Evolutionary conservation across 2,888 invertebrate species (phyloP).

Genomic region (Calliopum simillimum): DNA sequence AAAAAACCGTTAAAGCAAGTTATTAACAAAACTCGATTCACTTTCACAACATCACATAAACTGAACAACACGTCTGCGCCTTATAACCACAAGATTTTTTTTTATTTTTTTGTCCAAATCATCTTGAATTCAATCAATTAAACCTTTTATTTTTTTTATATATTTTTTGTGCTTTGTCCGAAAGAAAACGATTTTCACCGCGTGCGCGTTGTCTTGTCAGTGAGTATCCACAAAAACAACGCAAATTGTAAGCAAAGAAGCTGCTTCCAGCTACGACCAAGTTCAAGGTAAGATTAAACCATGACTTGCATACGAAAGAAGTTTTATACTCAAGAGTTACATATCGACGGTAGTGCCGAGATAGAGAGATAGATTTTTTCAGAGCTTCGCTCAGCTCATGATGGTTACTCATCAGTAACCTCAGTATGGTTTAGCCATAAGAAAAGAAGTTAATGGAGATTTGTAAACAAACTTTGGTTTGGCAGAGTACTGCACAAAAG

Average conservation of each 20-base stretch:
- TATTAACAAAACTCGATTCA: neutral
- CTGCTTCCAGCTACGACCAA: slow-evolving; percentile 59
- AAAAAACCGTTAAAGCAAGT: too few species aligned
- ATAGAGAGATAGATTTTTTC: too few species aligned
- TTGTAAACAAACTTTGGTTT: neutral
- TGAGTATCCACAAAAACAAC: too few species aligned
- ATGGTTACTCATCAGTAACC: too few species aligned
- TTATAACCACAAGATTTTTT: too few species aligned
- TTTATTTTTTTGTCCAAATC: neutral
- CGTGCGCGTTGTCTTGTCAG: slow-evolving; percentile 5
- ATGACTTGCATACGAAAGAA: slow-evolving; percentile 66
- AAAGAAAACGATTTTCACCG: slow-evolving; percentile 4
- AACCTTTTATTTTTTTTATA: too few species aligned
- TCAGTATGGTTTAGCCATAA: too few species aligned
- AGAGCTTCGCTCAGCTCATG: too few species aligned
- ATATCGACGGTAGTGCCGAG: neutral
- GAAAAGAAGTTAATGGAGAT: neutral
- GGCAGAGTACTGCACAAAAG: slow-evolving; percentile 48
- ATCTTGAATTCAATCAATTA: slow-evolving; percentile 8
- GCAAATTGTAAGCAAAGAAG: neutral
- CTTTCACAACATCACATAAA: slow-evolving; percentile 1
- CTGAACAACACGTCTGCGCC: too few species aligned
- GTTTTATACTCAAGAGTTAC: slow-evolving; percentile 63
- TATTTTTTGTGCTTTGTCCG: too few species aligned
- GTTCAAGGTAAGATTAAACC: slow-evolving; percentile 68